Conservation (phyloP, 2,113 vertebrate genomes). For the Lasiurus borealis region DNA sequence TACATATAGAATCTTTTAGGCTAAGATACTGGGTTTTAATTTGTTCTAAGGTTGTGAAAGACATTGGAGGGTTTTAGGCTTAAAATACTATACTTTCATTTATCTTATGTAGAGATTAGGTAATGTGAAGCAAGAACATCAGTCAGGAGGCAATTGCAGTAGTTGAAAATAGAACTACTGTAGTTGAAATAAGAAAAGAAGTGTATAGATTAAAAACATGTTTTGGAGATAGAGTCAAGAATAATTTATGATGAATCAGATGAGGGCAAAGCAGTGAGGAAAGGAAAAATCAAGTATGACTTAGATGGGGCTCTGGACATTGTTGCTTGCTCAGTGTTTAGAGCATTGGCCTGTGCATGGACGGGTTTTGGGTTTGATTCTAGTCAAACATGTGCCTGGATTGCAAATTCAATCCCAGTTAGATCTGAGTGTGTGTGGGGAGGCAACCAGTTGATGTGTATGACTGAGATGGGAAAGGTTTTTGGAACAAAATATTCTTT, state of each 20-base stretch:
- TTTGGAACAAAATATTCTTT: neutral
- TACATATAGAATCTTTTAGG: neutral
- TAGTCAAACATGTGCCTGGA: no score
- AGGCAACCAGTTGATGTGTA: no score
- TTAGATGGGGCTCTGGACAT: no score
- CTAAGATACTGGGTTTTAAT: neutral
- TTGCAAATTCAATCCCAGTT: no score
- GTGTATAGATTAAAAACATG: neutral
- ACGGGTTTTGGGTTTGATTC: no score
- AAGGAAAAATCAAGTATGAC: neutral
- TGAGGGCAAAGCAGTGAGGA: neutral
- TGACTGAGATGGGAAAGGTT: neutral
- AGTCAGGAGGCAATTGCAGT: neutral
- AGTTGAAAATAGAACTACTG: neutral
- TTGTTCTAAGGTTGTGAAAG: neutral
- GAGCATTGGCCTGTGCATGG: no score
- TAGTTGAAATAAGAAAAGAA: neutral
- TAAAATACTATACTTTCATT: neutral
- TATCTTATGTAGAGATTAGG: neutral
- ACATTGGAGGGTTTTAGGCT: neutral
- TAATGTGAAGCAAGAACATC: neutral
- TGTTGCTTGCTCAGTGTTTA: no score
- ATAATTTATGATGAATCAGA: neutral
- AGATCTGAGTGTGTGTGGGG: no score
- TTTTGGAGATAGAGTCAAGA: neutral